Conservation (phyloP, 2,888 invertebrate genomes). For the Leuctra nigra region DNA sequence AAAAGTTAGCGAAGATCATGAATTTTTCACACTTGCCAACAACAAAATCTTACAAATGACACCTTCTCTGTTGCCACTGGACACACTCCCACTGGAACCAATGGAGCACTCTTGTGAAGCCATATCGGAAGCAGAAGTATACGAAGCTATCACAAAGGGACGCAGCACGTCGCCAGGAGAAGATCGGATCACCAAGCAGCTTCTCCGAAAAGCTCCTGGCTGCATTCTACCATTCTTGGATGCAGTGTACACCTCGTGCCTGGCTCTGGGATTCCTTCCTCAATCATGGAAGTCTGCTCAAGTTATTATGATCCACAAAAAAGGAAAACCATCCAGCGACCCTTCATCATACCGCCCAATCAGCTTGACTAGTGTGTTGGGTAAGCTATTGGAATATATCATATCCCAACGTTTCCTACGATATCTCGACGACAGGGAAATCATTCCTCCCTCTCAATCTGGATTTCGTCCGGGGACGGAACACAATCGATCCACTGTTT, state of each 20-base stretch:
- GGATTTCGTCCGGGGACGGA: background rate
- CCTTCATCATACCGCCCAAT: background rate
- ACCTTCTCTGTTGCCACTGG: background rate
- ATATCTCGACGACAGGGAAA: background rate
- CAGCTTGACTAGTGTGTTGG: background rate
- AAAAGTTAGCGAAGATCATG: no score
- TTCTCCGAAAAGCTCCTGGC: background rate
- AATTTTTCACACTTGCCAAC: background rate
- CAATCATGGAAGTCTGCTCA: background rate
- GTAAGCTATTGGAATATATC: background rate
- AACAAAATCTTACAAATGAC: background rate
- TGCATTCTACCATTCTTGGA: background rate
- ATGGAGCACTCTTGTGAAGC: background rate
- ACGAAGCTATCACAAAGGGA: background rate
- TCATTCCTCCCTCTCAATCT: background rate
- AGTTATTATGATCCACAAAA: background rate
- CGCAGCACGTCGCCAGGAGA: background rate
- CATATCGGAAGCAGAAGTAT: background rate
- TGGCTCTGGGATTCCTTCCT: background rate
- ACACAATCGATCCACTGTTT: background rate
- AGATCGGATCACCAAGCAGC: background rate
- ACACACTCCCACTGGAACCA: background rate
- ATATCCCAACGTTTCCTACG: background rate
- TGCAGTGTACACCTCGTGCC: background rate
- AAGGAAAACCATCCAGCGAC: background rate